Evolutionary conservation across 2,888 invertebrate species (phyloP).

Genomic region (Halictus ligatus): DNA sequence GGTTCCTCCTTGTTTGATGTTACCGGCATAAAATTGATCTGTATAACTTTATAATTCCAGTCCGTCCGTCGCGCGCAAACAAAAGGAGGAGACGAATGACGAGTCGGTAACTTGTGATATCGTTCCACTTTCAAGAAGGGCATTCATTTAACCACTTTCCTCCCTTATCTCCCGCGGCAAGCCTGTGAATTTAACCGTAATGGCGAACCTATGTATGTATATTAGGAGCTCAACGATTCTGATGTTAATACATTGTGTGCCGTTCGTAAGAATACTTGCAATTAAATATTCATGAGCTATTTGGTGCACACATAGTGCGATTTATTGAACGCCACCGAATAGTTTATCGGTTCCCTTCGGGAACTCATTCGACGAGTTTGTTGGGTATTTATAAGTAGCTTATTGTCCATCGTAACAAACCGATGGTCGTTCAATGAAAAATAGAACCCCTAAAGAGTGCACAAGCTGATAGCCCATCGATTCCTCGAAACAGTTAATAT

Average conservation of each 20-base stretch:
- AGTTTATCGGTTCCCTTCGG: conserved; percentile 15
- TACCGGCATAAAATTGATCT: not conserved
- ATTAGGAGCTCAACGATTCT: conserved; percentile 34
- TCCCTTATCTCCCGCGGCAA: not conserved
- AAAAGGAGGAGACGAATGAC: not conserved
- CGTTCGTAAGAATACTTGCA: conserved; percentile 28
- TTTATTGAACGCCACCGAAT: conserved; percentile 34
- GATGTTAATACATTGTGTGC: conserved; percentile 36
- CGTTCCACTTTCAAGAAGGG: conserved; percentile 7
- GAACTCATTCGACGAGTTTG: conserved; percentile 4
- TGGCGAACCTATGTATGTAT: not conserved
- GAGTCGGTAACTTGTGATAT: not conserved
- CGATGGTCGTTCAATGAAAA: not conserved
- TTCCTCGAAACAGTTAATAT: not conserved
- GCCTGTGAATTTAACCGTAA: conserved; percentile 26
- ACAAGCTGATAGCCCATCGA: not conserved
- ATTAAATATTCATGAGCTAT: conserved; percentile 43
- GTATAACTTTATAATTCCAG: not conserved
- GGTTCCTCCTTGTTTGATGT: not conserved
- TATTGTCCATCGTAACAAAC: conserved; percentile 6
- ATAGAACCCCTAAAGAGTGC: too few species aligned
- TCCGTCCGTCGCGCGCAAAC: not conserved
- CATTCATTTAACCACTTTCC: conserved; percentile 13
- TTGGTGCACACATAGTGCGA: not conserved
- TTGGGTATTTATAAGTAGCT: conserved; percentile 13